Evolutionary conservation across 2,888 invertebrate genomes (phyloP).

Genomic region (Phalera bucephala): DNA sequence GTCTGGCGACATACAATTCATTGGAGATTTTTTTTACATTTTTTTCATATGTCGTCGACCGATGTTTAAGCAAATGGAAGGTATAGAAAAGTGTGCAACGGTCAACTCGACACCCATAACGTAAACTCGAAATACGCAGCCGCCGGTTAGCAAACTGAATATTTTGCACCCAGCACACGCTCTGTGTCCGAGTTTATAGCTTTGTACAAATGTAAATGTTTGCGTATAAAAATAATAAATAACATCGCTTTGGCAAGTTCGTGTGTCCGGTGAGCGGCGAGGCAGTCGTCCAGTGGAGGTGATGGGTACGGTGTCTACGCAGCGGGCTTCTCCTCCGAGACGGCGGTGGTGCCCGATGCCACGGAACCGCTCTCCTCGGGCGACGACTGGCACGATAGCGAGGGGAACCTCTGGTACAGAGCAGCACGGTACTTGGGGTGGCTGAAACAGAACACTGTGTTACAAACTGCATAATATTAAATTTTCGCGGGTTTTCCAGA

Average conservation of each 20-base stretch:
- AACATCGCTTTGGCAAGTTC: constrained; percentile 70
- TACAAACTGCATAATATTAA: too few species aligned
- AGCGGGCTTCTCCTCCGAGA: constrained; percentile 86
- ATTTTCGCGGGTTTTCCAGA: too few species aligned
- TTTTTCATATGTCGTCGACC: constrained; percentile 64
- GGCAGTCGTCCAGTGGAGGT: constrained; percentile 22
- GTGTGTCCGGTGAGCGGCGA: constrained; percentile 43
- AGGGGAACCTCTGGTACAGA: constrained; percentile 90
- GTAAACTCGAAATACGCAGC: constrained; percentile 76
- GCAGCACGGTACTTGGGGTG: constrained; percentile 92
- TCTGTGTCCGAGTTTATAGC: constrained; percentile 70
- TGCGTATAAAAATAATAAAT: constrained; percentile 78
- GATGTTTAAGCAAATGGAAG: constrained; percentile 52
- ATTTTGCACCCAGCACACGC: constrained; percentile 68
- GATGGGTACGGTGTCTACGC: constrained; percentile 62
- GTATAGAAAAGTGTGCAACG: constrained; percentile 76
- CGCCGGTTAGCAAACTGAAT: constrained; percentile 47
- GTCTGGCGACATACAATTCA: constrained; percentile 60
- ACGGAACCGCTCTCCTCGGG: constrained; percentile 85
- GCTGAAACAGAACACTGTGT: constrained; percentile 64
- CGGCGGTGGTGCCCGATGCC: constrained; percentile 86
- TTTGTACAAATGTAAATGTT: constrained; percentile 74
- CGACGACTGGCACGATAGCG: constrained; percentile 85
- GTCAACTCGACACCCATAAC: constrained; percentile 72
- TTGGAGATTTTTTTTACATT: constrained; percentile 49